Base-by-base conservation (phyloP, 2,113 vertebrate genomes). In the Pollimyrus isidori region DNA sequence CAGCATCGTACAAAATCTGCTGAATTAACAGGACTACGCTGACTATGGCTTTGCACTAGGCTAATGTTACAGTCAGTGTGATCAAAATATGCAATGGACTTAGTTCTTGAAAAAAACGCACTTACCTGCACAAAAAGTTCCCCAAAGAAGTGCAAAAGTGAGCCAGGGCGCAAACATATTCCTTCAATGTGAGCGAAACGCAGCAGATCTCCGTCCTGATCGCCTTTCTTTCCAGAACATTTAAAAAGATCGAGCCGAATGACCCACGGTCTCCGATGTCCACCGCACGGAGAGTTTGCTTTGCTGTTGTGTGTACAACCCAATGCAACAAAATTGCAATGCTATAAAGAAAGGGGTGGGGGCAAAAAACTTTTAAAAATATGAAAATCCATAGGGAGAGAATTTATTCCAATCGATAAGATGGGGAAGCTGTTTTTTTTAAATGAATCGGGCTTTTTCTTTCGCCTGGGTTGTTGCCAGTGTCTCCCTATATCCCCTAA, bases 61-160 rank as follows among this genome's bases (percentile, higher is more conserved):
- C 26, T 80, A 80, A 80, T 39, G 13, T 80, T 80, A 80, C 39
- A 84, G 21, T 84, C 39, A 84, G 21, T 84, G 35, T n/a, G 42
- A 84, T 84, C 45, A 84, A 84, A 46, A 84, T 84, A 48, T 84
- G 39, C 39, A 45, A 84, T 5, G 21, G 21, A 84, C 23, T 45
- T 42, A 45, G 19, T 17, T n/a, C 17, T 26, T 48, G 46, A 7
- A 56, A 89, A 45, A 2, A 88, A 58, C 89, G 65, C 56, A 85
- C 94, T 95, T 94, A 97, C 97, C 96, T 96, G 97, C 95, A 93
- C 96, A 95, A 91, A 97, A 94, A 96, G 95, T 96, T 93, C 95
- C 96, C 94, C 96, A 96, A 93, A 97, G 94, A 92, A 97, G 95
- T 90, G 95, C 94, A 91, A 95, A 95, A 93, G 94, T 96, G 92